Conservation (phyloP, 2,113 vertebrate species). For the Cavia aperea region DNA sequence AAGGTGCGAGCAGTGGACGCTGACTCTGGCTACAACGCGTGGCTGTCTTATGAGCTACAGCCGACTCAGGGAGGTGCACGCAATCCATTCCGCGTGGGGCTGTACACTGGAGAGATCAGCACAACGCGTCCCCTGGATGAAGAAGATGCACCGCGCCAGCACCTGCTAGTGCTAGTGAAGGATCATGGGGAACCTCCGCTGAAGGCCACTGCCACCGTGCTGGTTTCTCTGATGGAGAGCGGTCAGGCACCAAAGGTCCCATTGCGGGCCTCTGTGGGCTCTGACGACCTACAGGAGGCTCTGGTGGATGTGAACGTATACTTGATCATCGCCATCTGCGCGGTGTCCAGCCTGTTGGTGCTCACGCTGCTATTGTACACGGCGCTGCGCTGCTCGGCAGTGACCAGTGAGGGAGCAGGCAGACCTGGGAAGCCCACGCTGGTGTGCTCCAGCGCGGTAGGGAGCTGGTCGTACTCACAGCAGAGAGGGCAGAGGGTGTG, state of each 20-base stretch:
- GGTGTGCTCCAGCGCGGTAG: neutral
- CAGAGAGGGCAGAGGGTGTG: neutral
- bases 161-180: conserved; percentile 70
- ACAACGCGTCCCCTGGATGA: conserved; percentile 65
- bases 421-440: neutral
- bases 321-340: conserved; percentile 55
- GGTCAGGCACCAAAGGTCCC: neutral
- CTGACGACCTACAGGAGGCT: no score
- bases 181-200: conserved; percentile 58
- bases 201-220: neutral
- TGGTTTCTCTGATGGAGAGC: neutral
- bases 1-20: conserved; percentile 34
- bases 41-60: conserved; percentile 37
- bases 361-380: conserved; percentile 16
- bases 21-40: conserved; percentile 28
- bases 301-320: conserved; percentile 57
- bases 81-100: neutral
- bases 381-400: neutral
- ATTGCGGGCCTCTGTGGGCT: neutral
- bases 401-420: neutral
- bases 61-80: neutral
- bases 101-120: conserved; percentile 33
- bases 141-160: conserved; percentile 62
- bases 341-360: conserved; percentile 39
- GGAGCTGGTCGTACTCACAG: conserved; percentile 71